Base-by-base conservation (phyloP, 2,113 vertebrate genomes). In the Antechinus flavipes region DNA sequence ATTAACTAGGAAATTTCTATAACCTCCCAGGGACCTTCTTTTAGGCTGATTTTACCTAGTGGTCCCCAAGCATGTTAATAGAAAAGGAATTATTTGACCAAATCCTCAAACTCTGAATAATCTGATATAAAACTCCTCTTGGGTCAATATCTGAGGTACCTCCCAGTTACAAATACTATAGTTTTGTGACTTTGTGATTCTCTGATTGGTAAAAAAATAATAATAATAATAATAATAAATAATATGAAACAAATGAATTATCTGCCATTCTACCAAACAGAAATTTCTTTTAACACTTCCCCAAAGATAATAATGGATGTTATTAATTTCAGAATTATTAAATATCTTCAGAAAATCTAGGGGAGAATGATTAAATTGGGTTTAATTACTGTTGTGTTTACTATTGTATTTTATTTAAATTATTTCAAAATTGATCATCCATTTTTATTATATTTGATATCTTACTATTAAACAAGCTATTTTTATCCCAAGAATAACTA, bases 381-480 rank as follows among this genome's bases (percentile, higher is more conserved):
- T n/a, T 76, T 30, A 76, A 76, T 76, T n/a, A n/a, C 14, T n/a
- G 5, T 76, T 76, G 26, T 58, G 89, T 49, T 95, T 89, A 89
- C 53, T 91, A 92, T 93, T 96, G 92, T 91, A 84, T 91, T 96
- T 96, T 92, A 91, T 91, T 96, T 90, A 91, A 91, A 94, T 91
- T 96, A 84, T 84, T 91, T 90, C 54, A 91, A 95, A 94, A 96
- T 54, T 92, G 90, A 50, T 53, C 91, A n/a, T 94, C 46, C 0
- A 1, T 14, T 30, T 58, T 53, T 11, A 93, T 90, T 22, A 26
- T 89, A 53, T 1, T 14, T 54, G 49, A 50, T n/a, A 76, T 76
- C 3, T n/a, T 14, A 76, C 14, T 76, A n/a, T n/a, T n/a, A n/a
- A 76, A n/a, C 3, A 68, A 68, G 30, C 11, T 68, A 35, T 68